Evolutionary conservation across 2,888 invertebrate genomes (phyloP).

Genomic region (Acronicta leporina): DNA sequence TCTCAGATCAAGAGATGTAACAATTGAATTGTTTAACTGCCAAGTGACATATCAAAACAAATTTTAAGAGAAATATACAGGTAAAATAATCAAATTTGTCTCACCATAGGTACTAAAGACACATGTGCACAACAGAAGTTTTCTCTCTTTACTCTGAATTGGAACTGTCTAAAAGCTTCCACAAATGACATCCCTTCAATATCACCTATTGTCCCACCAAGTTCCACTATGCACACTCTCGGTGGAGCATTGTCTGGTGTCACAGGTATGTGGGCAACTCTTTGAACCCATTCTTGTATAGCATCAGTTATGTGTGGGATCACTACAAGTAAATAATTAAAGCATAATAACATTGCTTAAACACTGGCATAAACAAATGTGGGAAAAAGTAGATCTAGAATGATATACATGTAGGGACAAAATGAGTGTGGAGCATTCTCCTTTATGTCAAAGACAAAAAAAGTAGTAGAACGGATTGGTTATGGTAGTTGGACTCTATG

Average conservation of each 20-base stretch:
- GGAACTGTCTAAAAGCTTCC: conserved; percentile 99
- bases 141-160: conserved; percentile 97
- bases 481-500: too few species aligned
- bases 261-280: conserved; percentile 96
- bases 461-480: too few species aligned
- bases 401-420: too few species aligned
- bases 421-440: too few species aligned
- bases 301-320: conserved; percentile 99
- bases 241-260: conserved; percentile 91
- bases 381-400: too few species aligned
- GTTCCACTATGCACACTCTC: conserved; percentile 96
- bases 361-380: background rate
- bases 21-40: background rate
- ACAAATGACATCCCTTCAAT: conserved; percentile 99
- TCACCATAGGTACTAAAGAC: conserved; percentile 97
- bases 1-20: background rate
- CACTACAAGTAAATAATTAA: conserved; percentile 88
- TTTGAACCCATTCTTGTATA: conserved; percentile 99
- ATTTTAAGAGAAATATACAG: background rate
- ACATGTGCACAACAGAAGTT: conserved; percentile 99
- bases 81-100: conserved; percentile 24
- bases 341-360: background rate
- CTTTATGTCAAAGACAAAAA: too few species aligned
- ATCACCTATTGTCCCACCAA: conserved; percentile 99
- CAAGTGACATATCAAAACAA: background rate